These are phyloP conservation scores for Ameiurus melas DNA, from an alignment of 2,113 vertebrate species.

Conservation along the genomic window DNA sequence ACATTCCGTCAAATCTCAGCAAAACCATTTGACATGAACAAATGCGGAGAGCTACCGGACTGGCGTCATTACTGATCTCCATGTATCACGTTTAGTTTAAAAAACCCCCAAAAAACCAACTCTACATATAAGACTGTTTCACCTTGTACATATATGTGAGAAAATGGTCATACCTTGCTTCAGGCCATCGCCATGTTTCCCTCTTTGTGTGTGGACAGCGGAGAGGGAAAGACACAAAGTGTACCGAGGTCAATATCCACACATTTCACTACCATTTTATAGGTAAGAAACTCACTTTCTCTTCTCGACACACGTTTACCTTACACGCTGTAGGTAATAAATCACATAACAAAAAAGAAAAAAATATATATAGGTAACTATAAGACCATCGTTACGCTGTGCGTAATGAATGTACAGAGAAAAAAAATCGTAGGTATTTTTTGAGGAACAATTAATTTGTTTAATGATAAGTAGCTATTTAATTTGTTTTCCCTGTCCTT, in stretches of 20 bases:
- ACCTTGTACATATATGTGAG: conserved; percentile 27
- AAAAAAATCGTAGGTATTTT: conserved; percentile 99
- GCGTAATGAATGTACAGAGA: conserved; percentile 99
- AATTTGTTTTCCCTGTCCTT: conserved; percentile 90
- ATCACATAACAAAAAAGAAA: conserved; percentile 80
- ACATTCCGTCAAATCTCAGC: conserved; percentile 78
- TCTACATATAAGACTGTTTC: conserved; percentile 9
- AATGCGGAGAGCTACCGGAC: conserved; percentile 37
- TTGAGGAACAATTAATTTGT: conserved; percentile 99
- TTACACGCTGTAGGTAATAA: conserved; percentile 90
- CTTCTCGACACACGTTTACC: conserved; percentile 80
- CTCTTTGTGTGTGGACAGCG: conserved; percentile 42
- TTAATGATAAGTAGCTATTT: conserved; percentile 99
- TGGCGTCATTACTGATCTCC: conserved; percentile 6
- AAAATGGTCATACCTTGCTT: not conserved
- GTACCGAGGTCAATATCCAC: conserved; percentile 63
- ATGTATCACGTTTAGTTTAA: not conserved
- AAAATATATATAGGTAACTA: conserved; percentile 93
- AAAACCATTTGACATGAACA: conserved; percentile 39
- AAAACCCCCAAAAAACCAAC: not conserved
- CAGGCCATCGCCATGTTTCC: conserved; percentile 6
- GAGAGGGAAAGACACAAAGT: conserved; percentile 54
- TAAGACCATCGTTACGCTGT: conserved; percentile 99
- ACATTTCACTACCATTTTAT: conserved; percentile 82
- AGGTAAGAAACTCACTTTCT: conserved; percentile 74